Evolutionary conservation across 2,113 vertebrate genomes (phyloP).

Genomic region (Plestiodon gilberti): DNA sequence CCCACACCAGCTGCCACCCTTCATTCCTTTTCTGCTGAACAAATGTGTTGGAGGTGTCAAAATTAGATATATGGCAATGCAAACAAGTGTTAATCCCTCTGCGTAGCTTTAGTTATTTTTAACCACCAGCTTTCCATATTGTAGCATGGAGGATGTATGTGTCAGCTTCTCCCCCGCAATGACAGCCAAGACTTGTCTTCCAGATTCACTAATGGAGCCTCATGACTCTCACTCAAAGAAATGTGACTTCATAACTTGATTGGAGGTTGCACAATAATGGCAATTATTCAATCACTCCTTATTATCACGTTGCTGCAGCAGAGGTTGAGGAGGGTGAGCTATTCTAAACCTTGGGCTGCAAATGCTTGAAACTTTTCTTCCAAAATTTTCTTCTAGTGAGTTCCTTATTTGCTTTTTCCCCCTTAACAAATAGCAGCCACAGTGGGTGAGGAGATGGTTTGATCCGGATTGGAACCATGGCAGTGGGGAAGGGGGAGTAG

Average conservation of each 20-base stretch:
- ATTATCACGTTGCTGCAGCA: constrained; percentile 15
- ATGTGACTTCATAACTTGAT: not conserved
- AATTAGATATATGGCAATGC: constrained; percentile 22
- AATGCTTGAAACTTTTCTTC: not conserved
- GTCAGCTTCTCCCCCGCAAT: constrained; percentile 27
- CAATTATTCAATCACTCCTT: constrained; percentile 28
- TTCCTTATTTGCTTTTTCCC: accelerated
- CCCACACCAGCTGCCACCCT: not conserved
- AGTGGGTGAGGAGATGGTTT: too few species aligned
- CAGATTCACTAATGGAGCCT: constrained; percentile 29
- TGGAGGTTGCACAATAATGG: constrained; percentile 1
- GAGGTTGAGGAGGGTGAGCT: not conserved
- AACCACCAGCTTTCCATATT: constrained; percentile 39
- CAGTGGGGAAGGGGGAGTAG: too few species aligned
- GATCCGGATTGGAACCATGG: too few species aligned
- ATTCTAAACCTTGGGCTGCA: constrained; percentile 1
- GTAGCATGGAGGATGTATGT: not conserved
- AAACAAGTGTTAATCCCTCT: constrained; percentile 9
- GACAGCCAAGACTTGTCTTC: constrained; percentile 33
- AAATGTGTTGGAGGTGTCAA: constrained; percentile 12
- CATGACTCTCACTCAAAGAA: constrained; percentile 10
- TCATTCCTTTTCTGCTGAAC: constrained; percentile 19
- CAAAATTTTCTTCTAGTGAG: not conserved
- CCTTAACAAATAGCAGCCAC: too few species aligned
- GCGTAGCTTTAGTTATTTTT: constrained; percentile 15